Percentiles rank a stretch among this genome's conserved stretches.
Evolutionary conservation across 1,140 invertebrate species (phyloP).

Genomic region (Aleiodes sp.): DNA sequence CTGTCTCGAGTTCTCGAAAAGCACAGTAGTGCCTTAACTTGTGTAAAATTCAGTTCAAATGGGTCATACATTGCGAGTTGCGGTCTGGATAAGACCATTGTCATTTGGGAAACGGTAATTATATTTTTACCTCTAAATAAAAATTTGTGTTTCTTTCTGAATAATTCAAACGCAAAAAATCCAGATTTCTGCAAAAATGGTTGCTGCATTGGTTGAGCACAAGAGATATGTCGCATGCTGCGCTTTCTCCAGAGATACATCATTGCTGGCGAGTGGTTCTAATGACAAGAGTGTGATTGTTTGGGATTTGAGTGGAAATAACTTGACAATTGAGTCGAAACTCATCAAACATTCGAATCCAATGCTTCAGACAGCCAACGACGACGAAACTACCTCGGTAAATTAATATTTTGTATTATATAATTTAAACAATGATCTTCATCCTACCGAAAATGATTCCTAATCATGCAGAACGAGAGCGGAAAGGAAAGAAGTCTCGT

Average conservation of each 20-base stretch:
- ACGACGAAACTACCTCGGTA: conserved; percentile 35
- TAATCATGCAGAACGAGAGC: background rate
- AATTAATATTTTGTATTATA: conserved; percentile 2
- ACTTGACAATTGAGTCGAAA: conserved; percentile 63
- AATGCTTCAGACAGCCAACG: conserved; percentile 35
- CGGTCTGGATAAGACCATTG: conserved; percentile 76
- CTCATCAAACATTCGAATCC: conserved; percentile 49
- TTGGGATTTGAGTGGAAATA: conserved; percentile 70
- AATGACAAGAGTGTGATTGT: conserved; percentile 77
- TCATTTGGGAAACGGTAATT: conserved; percentile 73
- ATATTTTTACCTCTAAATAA: background rate
- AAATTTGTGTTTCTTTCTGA: no score
- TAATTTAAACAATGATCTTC: background rate
- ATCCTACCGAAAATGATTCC: background rate
- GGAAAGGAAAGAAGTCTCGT: conserved; percentile 62
- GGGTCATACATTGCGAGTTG: conserved; percentile 73
- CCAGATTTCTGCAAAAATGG: conserved; percentile 48
- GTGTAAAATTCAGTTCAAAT: conserved; percentile 70
- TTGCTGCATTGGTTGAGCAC: conserved; percentile 70
- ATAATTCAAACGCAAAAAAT: no score
- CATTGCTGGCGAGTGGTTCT: conserved; percentile 75
- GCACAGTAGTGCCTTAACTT: conserved; percentile 69
- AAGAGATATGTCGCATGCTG: conserved; percentile 78
- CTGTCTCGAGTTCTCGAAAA: conserved; percentile 53
- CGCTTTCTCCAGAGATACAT: conserved; percentile 74